phyloP scores from a whole-genome alignment of 2,113 vertebrate species.

The Eulemur rufifrons region DNA sequence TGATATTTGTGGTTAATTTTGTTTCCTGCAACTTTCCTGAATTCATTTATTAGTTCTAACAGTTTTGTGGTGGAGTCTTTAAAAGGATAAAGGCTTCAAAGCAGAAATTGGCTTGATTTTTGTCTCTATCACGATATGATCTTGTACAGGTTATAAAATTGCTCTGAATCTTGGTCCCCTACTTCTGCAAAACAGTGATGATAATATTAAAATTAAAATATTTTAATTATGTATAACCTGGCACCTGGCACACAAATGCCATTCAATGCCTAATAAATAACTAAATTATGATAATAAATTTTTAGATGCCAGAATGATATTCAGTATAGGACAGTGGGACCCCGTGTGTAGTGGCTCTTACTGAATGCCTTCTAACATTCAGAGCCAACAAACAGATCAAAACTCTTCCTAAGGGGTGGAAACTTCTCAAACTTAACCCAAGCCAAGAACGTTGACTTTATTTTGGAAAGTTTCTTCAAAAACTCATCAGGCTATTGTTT shows the following conservation, averaged over 20 bases:
- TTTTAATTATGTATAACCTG: neutral
- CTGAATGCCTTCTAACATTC: neutral
- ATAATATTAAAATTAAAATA: neutral
- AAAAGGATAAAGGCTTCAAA: neutral
- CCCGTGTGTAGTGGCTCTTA: neutral
- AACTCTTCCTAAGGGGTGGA: conserved; percentile 22
- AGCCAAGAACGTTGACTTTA: conserved; percentile 10
- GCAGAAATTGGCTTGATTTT: neutral
- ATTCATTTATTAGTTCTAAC: neutral
- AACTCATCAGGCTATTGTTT: conserved; percentile 53
- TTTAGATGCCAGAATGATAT: neutral
- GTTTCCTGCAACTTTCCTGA: neutral
- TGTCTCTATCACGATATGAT: neutral
- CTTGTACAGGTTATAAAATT: neutral
- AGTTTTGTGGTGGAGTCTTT: neutral
- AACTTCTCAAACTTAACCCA: neutral
- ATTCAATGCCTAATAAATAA: neutral
- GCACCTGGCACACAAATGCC: too few relatives aligned
- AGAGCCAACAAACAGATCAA: neutral
- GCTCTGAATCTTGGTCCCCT: neutral
- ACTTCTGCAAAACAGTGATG: neutral
- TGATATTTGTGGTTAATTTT: neutral
- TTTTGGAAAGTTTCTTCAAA: conserved; percentile 66
- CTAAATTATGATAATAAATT: neutral
- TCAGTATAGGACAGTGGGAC: accelerated